Evolutionary conservation across 2,113 vertebrate genomes (phyloP).

Genomic region (Ranitomeya variabilis): DNA sequence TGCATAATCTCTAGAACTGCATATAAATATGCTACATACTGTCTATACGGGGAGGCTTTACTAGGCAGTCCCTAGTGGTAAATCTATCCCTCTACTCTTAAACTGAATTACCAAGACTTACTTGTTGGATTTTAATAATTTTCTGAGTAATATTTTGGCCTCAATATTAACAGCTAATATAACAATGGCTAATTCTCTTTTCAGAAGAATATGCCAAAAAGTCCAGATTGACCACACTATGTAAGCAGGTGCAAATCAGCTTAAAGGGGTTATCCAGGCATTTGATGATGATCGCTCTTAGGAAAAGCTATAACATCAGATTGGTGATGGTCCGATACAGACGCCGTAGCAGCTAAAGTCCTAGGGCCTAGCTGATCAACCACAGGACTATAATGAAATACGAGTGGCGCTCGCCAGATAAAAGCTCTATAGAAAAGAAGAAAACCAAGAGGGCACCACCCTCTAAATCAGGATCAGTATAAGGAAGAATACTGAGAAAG

Average conservation of each 20-base stretch:
- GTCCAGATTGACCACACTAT: background rate
- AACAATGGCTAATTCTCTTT: background rate
- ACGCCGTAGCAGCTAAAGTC: no score
- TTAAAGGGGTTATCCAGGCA: background rate
- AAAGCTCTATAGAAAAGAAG: no score
- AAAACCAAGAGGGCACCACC: no score
- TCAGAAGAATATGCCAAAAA: background rate
- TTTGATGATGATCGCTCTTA: no score
- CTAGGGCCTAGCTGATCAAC: no score
- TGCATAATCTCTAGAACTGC: constrained; percentile 34
- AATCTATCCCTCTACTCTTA: background rate
- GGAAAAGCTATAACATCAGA: no score
- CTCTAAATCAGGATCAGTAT: no score
- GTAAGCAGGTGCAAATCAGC: background rate
- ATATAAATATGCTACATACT: background rate
- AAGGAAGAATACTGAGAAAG: no score
- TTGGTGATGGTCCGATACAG: no score
- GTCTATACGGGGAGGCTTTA: background rate
- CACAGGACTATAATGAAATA: no score
- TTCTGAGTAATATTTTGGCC: background rate
- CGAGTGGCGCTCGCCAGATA: no score
- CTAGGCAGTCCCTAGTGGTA: constrained; percentile 3
- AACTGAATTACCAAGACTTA: background rate
- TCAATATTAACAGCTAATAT: background rate
- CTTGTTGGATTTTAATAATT: background rate